Evolutionary conservation across 2,113 vertebrate genomes (phyloP).

Genomic region (Suncus etruscus): DNA sequence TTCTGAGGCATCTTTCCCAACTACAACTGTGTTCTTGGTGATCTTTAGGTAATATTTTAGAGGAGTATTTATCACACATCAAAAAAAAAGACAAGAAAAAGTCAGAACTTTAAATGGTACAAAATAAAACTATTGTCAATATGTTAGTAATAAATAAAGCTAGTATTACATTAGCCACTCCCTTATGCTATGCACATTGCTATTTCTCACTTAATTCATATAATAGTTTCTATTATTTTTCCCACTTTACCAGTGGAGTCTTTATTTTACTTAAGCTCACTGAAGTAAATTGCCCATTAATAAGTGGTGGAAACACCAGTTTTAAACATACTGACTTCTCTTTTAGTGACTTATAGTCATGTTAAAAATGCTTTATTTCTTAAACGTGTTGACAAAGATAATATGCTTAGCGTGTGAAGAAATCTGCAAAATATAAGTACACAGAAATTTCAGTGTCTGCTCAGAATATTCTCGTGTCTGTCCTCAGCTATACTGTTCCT

Average conservation of each 20-base stretch:
- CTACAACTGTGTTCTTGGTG: background rate
- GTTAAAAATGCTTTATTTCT: background rate
- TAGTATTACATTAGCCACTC: background rate
- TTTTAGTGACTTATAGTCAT: background rate
- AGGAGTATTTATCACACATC: rapidly evolving
- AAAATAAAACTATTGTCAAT: no score
- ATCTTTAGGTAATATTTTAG: background rate
- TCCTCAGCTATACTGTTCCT: background rate
- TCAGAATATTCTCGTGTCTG: slow-evolving; percentile 13
- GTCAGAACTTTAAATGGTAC: no score
- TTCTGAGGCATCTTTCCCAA: background rate
- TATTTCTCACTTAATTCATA: background rate
- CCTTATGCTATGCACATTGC: background rate
- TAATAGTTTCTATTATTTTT: background rate
- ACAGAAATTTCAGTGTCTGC: slow-evolving; percentile 26
- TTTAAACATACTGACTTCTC: background rate
- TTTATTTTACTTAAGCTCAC: background rate
- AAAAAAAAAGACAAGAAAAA: background rate
- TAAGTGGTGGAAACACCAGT: background rate
- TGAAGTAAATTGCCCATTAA: slow-evolving; percentile 6
- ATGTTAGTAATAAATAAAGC: no score
- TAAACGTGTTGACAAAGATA: slow-evolving; percentile 37
- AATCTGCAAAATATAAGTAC: slow-evolving; percentile 39
- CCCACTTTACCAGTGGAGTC: background rate
- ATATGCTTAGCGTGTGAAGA: background rate